phyloP scores from a whole-genome alignment of 2,113 vertebrate genomes.

The Zingel zingel region DNA sequence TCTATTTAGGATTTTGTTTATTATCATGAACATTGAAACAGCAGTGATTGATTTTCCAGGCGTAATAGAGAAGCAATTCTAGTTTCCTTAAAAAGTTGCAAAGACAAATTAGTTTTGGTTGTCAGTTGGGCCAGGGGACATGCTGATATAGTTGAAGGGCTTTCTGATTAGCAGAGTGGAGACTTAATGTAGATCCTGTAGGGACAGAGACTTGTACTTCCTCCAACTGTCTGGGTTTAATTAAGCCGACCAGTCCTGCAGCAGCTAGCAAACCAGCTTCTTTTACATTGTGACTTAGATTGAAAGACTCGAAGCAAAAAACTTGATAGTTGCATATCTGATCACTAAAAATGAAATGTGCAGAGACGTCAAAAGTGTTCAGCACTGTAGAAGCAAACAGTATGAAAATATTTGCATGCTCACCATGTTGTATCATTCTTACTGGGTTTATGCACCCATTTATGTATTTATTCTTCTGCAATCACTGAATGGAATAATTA shows the following conservation, averaged over 20 bases:
- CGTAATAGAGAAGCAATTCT: slow-evolving; percentile 26
- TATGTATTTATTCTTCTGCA: neutral
- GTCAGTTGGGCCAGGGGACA: slow-evolving; percentile 26
- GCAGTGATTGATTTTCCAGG: slow-evolving; percentile 33
- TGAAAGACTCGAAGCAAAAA: slow-evolving; percentile 10
- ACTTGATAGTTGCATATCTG: neutral
- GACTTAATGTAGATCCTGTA: slow-evolving; percentile 68
- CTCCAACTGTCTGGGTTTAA: slow-evolving; percentile 76
- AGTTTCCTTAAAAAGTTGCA: slow-evolving; percentile 27
- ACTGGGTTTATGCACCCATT: slow-evolving; percentile 6
- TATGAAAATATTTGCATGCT: slow-evolving; percentile 17
- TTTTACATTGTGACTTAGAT: slow-evolving; percentile 33
- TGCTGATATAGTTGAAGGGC: slow-evolving; percentile 56
- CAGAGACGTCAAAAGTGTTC: slow-evolving; percentile 8
- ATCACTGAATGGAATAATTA: slow-evolving; percentile 18
- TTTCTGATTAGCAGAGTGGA: slow-evolving; percentile 69
- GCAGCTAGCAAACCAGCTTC: slow-evolving; percentile 39
- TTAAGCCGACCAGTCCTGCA: slow-evolving; percentile 63
- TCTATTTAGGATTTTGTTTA: slow-evolving; percentile 4
- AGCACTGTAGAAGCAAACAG: neutral
- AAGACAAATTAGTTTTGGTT: slow-evolving; percentile 47
- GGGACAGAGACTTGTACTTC: slow-evolving; percentile 61
- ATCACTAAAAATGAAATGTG: slow-evolving; percentile 20
- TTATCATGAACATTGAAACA: slow-evolving; percentile 10
- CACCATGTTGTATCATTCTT: slow-evolving; percentile 5